Conservation (phyloP, 2,113 vertebrate genomes). For the Pica pica region DNA sequence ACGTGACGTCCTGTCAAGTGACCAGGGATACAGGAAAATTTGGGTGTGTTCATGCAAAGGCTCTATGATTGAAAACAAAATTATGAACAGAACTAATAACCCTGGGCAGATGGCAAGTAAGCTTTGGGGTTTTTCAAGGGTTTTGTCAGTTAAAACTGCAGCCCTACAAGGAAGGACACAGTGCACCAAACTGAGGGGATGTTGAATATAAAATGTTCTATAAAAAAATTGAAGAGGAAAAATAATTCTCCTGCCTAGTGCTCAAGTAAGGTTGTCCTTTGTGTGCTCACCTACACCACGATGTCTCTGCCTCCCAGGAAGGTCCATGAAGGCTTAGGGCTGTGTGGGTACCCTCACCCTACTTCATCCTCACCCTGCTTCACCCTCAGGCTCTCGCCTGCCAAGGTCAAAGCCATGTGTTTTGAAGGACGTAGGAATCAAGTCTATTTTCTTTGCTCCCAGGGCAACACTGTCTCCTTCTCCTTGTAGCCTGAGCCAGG, state of each 20-base stretch:
- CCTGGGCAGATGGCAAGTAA: not conserved
- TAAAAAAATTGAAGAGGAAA: not conserved
- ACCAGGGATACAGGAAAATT: not conserved
- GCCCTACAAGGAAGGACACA: not conserved
- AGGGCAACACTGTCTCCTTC: not conserved
- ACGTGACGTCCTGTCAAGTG: not conserved
- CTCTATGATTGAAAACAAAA: not conserved
- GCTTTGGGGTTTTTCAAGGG: not conserved
- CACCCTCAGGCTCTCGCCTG: not conserved
- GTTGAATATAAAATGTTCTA: not conserved
- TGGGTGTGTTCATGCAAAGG: not conserved
- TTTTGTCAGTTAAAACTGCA: not conserved
- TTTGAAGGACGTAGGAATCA: not conserved
- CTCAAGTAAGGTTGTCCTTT: not conserved
- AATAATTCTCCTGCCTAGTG: not conserved
- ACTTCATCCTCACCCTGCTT: not conserved
- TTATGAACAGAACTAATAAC: not conserved
- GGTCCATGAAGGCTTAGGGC: not conserved
- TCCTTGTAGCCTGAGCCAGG: not conserved
- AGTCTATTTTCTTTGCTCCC: not conserved
- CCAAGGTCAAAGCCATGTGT: not conserved
- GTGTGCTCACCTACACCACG: not conserved
- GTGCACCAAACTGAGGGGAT: not conserved
- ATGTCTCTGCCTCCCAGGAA: not conserved
- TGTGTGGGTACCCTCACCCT: not conserved